Evolutionary conservation across 1,140 invertebrate species (phyloP), one percentile per base, ranked within the genome.

Genomic region (Pseudomyrmex gracilis): DNA sequence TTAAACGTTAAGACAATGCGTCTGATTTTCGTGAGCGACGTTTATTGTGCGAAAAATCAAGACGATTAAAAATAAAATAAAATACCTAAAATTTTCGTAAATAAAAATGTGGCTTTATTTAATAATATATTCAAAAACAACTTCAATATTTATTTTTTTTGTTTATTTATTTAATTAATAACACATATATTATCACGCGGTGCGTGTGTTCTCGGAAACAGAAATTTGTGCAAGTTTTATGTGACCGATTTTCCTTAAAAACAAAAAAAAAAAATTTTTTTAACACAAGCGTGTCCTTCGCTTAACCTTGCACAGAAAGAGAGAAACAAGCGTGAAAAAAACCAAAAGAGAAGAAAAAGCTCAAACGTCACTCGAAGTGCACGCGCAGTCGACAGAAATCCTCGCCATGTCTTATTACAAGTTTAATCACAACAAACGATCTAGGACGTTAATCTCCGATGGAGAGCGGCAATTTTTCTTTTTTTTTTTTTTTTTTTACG

Each of bases 391-490:
- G 61, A 63, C n/a, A 22, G 34, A 84, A 73, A 45, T 24, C 20
- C 57, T 64, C 68, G 71, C 43, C 63, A 17, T 49, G 70, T 20
- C 84, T 90, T 90, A 86, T 74, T 78, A 85, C 73, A 22, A 84
- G 47, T 45, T 85, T 91, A 91, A 91, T 83, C 85, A 90, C 82
- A 90, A 90, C 80, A 74, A 91, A 91, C 85, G 85, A 92, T 83
- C 88, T 88, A 70, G 83, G 60, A 87, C 82, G 58, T 86, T 84
- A 84, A 90, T 90, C 87, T 89, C 89, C 89, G 89, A 91, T 92
- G 85, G 92, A 92, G 88, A 92, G 88, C 91, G 90, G 87, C 89
- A 91, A 90, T 85, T 85, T 68, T 17, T 58, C 43, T 0, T 45
- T 20, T 61, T 15, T 51, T 49, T 84, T 53, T 78, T 66, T 55